Evolutionary conservation across 2,113 vertebrate species (phyloP).

Genomic region (Chamaetylas fuelleborni): DNA sequence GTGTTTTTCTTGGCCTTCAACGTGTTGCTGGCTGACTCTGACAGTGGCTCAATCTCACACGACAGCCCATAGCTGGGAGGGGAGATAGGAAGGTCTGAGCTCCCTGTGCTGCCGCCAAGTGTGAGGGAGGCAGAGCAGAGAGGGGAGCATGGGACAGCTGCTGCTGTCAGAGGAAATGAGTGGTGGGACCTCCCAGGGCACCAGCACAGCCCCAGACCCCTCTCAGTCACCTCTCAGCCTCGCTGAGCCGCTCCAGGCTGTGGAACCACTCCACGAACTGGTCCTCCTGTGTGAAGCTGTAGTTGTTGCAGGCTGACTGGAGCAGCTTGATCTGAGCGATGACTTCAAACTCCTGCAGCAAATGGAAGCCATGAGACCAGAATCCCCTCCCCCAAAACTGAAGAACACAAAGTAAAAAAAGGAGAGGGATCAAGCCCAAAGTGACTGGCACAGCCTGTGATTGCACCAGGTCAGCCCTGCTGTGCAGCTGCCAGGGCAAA

Average conservation of each 20-base stretch:
- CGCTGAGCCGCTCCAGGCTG: conserved; percentile 83
- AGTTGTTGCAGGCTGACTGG: conserved; percentile 95
- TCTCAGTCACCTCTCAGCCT: conserved; percentile 85
- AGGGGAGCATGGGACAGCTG: accelerated
- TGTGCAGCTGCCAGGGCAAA: neutral
- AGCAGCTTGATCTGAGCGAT: conserved; percentile 97
- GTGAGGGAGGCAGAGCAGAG: neutral
- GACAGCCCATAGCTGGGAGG: conserved; percentile 89
- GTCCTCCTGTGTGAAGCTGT: conserved; percentile 85
- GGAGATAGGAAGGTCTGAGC: neutral
- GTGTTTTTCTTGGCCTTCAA: conserved; percentile 90
- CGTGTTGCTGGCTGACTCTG: conserved; percentile 92
- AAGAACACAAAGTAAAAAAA: neutral
- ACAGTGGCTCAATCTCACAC: conserved; percentile 93
- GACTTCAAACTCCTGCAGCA: conserved; percentile 90
- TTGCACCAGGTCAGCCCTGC: neutral
- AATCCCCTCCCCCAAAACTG: neutral
- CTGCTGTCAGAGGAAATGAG: neutral
- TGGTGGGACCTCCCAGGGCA: accelerated
- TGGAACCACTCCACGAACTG: conserved; percentile 89
- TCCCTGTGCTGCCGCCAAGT: neutral
- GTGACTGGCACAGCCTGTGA: neutral
- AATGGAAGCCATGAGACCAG: neutral
- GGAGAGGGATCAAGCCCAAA: neutral
- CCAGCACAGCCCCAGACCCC: accelerated